These are phyloP conservation scores for Papilio polyxenes DNA, from an alignment of 1,140 invertebrate genomes.

Conservation along the genomic window DNA sequence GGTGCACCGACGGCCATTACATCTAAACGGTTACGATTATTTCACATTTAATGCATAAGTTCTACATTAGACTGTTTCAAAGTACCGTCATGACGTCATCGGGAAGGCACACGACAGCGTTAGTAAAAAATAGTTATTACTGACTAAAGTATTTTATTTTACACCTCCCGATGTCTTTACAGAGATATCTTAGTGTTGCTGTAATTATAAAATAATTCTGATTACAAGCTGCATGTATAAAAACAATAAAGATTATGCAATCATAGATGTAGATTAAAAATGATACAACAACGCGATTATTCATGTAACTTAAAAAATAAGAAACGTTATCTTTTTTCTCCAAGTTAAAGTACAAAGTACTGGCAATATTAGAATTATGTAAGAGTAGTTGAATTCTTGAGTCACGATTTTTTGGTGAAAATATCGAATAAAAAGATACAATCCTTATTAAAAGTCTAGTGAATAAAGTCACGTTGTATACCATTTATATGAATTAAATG, in stretches of 20 bases:
- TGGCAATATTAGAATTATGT: background rate
- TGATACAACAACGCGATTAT: background rate
- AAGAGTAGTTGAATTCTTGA: background rate
- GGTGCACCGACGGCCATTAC: slow-evolving; percentile 59
- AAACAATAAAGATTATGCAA: slow-evolving; percentile 78
- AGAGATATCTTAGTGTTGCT: slow-evolving; percentile 69
- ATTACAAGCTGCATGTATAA: slow-evolving; percentile 78
- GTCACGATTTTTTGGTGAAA: background rate
- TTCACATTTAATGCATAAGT: slow-evolving; percentile 59
- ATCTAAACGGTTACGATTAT: slow-evolving; percentile 54
- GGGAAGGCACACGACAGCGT: slow-evolving; percentile 41
- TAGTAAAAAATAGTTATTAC: slow-evolving; percentile 62
- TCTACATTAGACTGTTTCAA: slow-evolving; percentile 43
- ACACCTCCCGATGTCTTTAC: slow-evolving; percentile 72
- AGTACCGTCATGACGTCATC: slow-evolving; percentile 44
- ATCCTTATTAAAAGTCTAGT: background rate
- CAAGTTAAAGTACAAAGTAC: background rate
- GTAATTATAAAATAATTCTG: slow-evolving; percentile 65
- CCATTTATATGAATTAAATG: background rate
- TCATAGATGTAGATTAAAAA: slow-evolving; percentile 52
- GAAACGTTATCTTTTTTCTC: slow-evolving; percentile 2
- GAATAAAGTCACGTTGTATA: background rate
- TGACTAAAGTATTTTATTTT: slow-evolving; percentile 77
- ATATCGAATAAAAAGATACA: background rate
- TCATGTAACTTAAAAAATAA: background rate